Conservation (phyloP, 2,797 vertebrate genomes). For the Bufotes viridis region DNA sequence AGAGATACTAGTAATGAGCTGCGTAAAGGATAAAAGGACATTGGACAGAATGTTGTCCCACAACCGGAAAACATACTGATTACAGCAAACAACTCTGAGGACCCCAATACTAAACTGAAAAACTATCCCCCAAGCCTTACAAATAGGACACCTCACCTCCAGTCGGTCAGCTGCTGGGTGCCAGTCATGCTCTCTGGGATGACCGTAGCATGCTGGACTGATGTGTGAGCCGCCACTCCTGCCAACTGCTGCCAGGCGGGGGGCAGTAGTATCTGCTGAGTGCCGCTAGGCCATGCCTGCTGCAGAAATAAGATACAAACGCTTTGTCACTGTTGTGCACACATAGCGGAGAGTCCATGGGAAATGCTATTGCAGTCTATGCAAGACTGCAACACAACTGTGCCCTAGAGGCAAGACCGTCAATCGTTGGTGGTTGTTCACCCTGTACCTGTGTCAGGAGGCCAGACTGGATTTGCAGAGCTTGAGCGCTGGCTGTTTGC, state of each 20-base stretch:
- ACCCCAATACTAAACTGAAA: no score
- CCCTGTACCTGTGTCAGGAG: slow-evolving; percentile 91
- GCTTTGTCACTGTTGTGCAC: not conserved
- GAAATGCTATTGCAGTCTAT: no score
- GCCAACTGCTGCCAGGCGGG: slow-evolving; percentile 98
- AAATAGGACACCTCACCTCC: slow-evolving; percentile 81
- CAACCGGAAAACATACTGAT: no score
- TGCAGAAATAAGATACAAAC: slow-evolving; percentile 65
- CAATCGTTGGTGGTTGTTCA: not conserved
- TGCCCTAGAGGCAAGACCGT: not conserved
- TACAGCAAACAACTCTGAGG: no score
- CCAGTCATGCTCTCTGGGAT: slow-evolving; percentile 94
- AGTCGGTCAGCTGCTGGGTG: slow-evolving; percentile 91
- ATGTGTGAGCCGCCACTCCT: slow-evolving; percentile 86
- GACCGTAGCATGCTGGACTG: slow-evolving; percentile 93
- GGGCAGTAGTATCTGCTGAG: slow-evolving; percentile 97
- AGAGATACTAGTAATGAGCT: no score
- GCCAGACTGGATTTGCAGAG: slow-evolving; percentile 96
- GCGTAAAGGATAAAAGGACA: no score
- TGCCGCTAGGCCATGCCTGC: slow-evolving; percentile 97
- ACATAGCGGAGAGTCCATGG: not conserved
- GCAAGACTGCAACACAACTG: not conserved
- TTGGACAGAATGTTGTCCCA: no score
- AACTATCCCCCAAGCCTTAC: not conserved
- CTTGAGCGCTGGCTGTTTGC: slow-evolving; percentile 93